These are phyloP conservation scores for Pipra filicauda DNA, from an alignment of 2,113 vertebrate species.

Conservation along the genomic window DNA sequence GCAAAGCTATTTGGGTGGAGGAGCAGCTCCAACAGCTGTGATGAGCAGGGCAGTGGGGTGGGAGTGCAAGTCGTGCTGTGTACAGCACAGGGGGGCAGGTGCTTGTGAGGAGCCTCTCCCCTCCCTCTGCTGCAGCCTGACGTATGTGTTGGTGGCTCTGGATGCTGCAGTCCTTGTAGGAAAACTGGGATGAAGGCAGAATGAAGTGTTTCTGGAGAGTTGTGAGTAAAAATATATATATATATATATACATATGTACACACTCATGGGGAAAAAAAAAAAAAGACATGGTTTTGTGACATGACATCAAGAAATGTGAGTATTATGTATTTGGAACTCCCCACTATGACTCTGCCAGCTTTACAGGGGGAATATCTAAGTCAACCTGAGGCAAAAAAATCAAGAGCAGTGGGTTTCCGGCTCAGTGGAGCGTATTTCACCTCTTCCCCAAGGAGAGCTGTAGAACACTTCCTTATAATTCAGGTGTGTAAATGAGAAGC, in stretches of 20 bases:
- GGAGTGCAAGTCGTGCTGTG: not conserved
- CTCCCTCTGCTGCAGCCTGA: not conserved
- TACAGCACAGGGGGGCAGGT: not conserved
- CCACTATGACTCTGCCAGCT: not conserved
- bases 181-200: not conserved
- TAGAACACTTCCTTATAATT: slow-evolving; percentile 34
- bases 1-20: not conserved
- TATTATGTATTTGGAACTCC: not conserved
- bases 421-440: slow-evolving; percentile 24
- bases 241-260: too few species aligned
- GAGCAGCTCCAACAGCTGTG: not conserved
- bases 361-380: not conserved
- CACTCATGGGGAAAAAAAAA: fast-evolving
- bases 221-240: not conserved
- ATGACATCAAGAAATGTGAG: not conserved
- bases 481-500: slow-evolving; percentile 36
- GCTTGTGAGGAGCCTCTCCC: not conserved
- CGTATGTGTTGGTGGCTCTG: not conserved
- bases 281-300: not conserved
- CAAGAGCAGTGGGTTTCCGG: not conserved
- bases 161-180: not conserved
- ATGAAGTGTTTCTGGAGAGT: not conserved
- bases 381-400: slow-evolving; percentile 13
- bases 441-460: slow-evolving; percentile 14
- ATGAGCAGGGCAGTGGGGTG: not conserved